Base-by-base conservation (phyloP, 2,888 invertebrate species). In the Timandra comae region DNA sequence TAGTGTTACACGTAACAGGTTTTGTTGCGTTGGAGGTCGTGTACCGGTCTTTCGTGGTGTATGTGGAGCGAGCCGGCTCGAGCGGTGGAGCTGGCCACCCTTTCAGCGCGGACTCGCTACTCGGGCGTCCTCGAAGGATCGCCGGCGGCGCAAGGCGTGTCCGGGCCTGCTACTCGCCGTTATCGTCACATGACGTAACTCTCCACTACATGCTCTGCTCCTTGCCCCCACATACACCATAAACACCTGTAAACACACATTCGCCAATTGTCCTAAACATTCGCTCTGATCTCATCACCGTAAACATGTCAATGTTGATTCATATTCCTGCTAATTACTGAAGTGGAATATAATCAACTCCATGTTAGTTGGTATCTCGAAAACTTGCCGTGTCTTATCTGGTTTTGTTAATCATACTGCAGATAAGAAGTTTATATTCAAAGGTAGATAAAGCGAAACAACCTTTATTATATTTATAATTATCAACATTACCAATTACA, bases 1-100 rank as follows among this genome's bases (percentile, higher is more conserved):
- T 74, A 72, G 55, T 67, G 67, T 74, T 77, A 71, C 72, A 72
- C 62, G 78, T 84, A 82, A 84, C 84, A 79, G 85, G 85, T 84
- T 85, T 79, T 56, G 63, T 73, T 76, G 78, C 71, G 77, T 73
- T 73, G 74, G 80, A 80, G 81, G 82, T 74, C 82, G 77, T 62
- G 63, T 71, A 79, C 77, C 77, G 76, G 79, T 79, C 76, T 74
- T 71, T 69, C 62, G 74, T 74, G 60, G 77, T 79, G 78, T 78
- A 81, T 82, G 71, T 80, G 68, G 68, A 74, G 63, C 61, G 71
- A 64, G 64, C 70, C 63, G 73, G 65, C 67, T 60, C 59, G 57
- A 63, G 46, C 62, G 49, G 62, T 65, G 60, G 59, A 63, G 61
- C 62, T 52, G 59, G 63, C 52, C 63, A 69, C 33, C 63, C 67